phyloP scores from a whole-genome alignment of 2,113 vertebrate species.

The Cyphomyrus plagiostoma region DNA sequence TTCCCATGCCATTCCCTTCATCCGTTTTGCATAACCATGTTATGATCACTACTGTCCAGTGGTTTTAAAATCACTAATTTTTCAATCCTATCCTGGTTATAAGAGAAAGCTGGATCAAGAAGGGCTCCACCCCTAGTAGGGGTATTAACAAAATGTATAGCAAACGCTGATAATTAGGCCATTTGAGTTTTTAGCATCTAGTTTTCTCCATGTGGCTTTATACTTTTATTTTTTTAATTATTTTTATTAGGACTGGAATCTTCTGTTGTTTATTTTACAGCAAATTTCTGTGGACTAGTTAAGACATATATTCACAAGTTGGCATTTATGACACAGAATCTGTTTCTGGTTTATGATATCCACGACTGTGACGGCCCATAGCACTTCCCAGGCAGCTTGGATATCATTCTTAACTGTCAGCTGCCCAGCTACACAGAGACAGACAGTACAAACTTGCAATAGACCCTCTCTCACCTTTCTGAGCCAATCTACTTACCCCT shows the following conservation, averaged over 20 bases:
- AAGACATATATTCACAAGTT: not conserved
- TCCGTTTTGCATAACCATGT: no score
- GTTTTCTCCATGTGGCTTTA: no score
- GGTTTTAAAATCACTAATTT: no score
- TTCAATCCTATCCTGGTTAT: no score
- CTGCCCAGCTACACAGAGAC: not conserved
- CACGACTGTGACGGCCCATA: not conserved
- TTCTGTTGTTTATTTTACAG: not conserved
- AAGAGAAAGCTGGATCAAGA: no score
- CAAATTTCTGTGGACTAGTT: not conserved
- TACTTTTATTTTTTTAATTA: no score
- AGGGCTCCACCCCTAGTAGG: no score
- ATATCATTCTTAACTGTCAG: not conserved
- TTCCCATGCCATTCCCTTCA: no score
- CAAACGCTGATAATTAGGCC: no score
- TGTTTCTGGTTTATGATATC: not conserved
- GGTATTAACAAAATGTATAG: no score
- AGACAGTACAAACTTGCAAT: not conserved
- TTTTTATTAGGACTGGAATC: not conserved
- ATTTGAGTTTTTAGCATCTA: no score
- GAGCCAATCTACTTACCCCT: not conserved
- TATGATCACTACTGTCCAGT: no score
- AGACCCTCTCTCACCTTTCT: not conserved
- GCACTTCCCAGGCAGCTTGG: not conserved
- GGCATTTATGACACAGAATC: not conserved